These are phyloP conservation scores for Stegodyphus mimosarum DNA, from an alignment of 1,140 invertebrate species.

Conservation along the genomic window DNA sequence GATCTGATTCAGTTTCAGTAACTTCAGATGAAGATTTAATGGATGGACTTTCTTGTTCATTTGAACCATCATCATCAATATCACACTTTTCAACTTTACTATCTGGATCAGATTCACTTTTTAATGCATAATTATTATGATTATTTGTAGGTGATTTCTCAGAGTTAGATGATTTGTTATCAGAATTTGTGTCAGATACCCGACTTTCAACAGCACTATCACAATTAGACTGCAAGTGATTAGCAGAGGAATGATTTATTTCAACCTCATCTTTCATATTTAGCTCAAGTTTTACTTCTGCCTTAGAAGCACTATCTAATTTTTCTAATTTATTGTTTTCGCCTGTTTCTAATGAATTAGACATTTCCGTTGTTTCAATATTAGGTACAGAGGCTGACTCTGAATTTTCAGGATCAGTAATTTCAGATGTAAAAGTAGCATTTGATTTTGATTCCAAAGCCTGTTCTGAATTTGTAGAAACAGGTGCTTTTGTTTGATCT, in stretches of 20 bases:
- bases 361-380: neutral
- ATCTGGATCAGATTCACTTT: too few species aligned
- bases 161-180: too few species aligned
- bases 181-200: too few species aligned
- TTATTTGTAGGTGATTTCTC: too few species aligned
- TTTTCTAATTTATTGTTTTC: neutral
- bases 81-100: too few species aligned
- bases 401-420: constrained; percentile 10
- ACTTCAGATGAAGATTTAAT: too few species aligned
- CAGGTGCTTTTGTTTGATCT: constrained; percentile 48
- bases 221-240: too few species aligned
- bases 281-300: neutral
- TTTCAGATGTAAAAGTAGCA: constrained; percentile 5
- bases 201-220: too few species aligned
- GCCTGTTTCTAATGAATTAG: neutral
- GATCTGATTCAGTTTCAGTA: neutral
- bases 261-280: neutral
- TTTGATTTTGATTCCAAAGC: constrained; percentile 27
- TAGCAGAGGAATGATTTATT: too few species aligned
- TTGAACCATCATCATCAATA: too few species aligned
- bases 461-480: constrained; percentile 54
- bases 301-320: neutral
- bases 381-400: constrained; percentile 9
- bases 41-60: too few species aligned
- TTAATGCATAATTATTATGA: too few species aligned